Conservation (phyloP, 2,797 vertebrate species). For the Ciconia nigra region DNA sequence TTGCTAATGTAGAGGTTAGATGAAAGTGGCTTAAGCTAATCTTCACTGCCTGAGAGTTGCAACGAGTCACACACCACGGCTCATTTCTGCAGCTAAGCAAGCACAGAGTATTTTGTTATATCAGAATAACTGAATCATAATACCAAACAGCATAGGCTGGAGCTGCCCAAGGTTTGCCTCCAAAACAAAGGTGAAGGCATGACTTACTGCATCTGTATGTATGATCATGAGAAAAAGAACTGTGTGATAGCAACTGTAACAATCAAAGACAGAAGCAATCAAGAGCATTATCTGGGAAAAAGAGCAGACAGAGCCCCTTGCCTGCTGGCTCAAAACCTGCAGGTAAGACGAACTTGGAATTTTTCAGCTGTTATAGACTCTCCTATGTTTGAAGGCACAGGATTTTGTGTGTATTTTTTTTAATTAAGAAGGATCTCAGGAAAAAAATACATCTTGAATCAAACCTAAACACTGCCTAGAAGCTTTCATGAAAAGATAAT, state of each 20-base stretch:
- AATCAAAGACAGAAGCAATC: not conserved
- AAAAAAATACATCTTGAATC: not conserved
- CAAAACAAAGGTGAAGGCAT: not conserved
- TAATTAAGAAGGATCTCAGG: not conserved
- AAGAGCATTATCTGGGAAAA: not conserved
- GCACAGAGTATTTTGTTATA: not conserved
- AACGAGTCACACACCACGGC: not conserved
- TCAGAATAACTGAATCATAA: not conserved
- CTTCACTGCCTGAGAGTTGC: not conserved
- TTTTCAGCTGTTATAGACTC: not conserved
- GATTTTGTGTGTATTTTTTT: not conserved
- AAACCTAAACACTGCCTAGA: not conserved
- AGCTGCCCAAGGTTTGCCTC: not conserved
- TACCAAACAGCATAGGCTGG: not conserved
- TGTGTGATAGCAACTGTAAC: not conserved
- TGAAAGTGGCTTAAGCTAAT: conserved; percentile 9
- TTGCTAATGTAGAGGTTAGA: not conserved
- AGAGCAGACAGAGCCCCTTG: not conserved
- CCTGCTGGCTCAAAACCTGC: not conserved
- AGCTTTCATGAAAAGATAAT: not conserved
- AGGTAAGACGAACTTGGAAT: not conserved
- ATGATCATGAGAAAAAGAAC: not conserved
- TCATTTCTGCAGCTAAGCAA: not conserved
- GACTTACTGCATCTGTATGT: not conserved
- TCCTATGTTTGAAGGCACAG: not conserved